These are phyloP conservation scores for Protomyctophum bolini DNA, from an alignment of 2,113 vertebrate species.

Conservation along the genomic window DNA sequence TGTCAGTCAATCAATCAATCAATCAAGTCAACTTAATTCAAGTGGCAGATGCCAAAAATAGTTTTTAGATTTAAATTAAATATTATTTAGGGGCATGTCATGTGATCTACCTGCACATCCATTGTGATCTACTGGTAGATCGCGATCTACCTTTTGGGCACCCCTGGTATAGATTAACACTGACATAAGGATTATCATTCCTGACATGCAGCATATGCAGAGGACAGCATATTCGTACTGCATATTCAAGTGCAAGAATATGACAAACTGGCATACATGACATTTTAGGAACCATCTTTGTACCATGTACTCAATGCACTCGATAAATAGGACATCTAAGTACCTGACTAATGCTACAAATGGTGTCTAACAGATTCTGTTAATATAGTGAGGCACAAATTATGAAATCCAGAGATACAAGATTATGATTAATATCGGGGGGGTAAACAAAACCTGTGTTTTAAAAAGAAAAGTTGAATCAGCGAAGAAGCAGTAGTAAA, in stretches of 20 bases:
- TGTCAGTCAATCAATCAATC: no score
- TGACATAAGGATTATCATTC: not conserved
- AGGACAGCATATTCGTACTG: not conserved
- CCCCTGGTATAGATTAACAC: not conserved
- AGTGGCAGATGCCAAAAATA: no score
- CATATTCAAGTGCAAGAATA: conserved; percentile 44
- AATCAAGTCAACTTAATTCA: no score
- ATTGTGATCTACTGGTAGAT: no score
- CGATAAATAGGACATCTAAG: not conserved
- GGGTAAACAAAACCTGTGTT: conserved; percentile 15
- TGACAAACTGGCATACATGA: conserved; percentile 1
- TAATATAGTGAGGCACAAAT: conserved; percentile 6
- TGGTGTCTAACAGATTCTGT: not conserved
- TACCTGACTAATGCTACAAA: not conserved
- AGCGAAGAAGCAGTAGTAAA: conserved; percentile 61
- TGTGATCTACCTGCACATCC: no score
- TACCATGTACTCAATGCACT: not conserved
- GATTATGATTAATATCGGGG: conserved; percentile 9
- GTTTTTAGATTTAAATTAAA: no score
- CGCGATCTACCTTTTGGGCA: no score
- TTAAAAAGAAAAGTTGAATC: conserved; percentile 12
- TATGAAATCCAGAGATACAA: conserved; percentile 10
- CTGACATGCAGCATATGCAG: conserved; percentile 7
- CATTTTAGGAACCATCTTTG: not conserved
- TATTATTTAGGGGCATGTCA: no score